These are phyloP conservation scores for Centropus bengalensis DNA, from an alignment of 2,113 vertebrate genomes.

Conservation along the genomic window DNA sequence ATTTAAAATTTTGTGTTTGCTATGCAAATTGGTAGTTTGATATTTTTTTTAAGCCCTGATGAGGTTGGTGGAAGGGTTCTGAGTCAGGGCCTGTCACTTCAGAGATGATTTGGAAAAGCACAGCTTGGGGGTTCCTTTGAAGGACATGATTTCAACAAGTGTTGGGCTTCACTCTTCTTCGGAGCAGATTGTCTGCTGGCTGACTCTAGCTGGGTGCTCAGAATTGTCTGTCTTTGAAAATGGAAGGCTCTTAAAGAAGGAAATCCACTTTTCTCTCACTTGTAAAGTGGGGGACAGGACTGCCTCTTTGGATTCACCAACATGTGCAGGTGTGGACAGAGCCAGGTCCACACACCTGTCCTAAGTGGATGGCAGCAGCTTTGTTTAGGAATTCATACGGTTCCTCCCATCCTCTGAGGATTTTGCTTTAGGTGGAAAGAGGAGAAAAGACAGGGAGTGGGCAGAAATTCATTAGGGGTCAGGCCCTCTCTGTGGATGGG, in stretches of 20 bases:
- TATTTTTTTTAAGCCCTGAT: background rate
- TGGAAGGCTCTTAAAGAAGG: background rate
- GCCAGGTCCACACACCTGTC: rapidly evolving
- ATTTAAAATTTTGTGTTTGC: background rate
- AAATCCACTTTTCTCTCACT: background rate
- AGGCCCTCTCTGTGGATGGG: rapidly evolving
- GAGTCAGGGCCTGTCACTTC: background rate
- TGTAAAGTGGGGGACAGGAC: background rate
- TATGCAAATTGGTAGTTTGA: background rate
- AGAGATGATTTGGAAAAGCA: background rate
- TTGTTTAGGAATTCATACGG: background rate
- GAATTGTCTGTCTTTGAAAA: background rate
- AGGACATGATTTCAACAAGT: background rate
- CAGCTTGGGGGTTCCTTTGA: background rate
- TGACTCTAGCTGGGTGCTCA: background rate
- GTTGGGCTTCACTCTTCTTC: background rate
- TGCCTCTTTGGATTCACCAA: background rate
- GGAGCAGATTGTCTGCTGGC: background rate
- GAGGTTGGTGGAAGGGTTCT: background rate
- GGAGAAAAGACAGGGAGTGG: background rate
- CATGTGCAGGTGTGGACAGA: rapidly evolving
- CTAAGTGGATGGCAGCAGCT: background rate
- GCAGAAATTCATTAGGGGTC: background rate
- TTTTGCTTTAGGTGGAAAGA: background rate
- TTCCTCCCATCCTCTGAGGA: background rate